Evolutionary conservation across 2,797 vertebrate species (phyloP), one percentile per base, ranked within the genome.

Genomic region (Thunnus albacares): DNA sequence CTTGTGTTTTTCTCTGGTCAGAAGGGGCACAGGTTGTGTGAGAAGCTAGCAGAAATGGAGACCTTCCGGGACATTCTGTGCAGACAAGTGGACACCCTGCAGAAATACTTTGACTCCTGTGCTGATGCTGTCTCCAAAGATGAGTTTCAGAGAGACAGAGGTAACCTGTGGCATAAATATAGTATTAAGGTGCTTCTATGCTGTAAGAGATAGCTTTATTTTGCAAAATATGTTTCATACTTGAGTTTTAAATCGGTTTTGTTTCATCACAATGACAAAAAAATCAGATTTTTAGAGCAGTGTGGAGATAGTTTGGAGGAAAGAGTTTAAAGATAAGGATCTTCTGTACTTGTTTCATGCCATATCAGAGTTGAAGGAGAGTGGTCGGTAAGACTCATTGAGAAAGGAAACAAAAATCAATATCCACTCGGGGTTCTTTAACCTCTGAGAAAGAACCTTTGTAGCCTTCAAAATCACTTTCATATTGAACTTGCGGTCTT

Each of bases 11-110:
- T 83, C 26, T 52, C 2, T 90, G 53, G 90, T 58, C 94, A 99
- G 98, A 99, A 99, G 94, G 98, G 97, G 58, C 96, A 98, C 93
- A 97, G 97, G 91, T 95, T 99, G 84, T 96, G 96, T 15, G 98
- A 99, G 91, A 99, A 99, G 89, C 93, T 99, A 87, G 97, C 98
- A 55, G 98, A 99, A 95, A 99, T 99, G 98, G 98, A 99, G 94
- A 99, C 98, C 5, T 99, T 99, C 89, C 95, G 98, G 86, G 98
- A 99, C 86, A 99, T 99, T 91, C 93, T 99, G 47, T 99, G 98
- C 91, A 96, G 97, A 95, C 98, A 99, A 89, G 97, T 99, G 75
- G 98, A 99, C 94, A 99, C 97, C 18, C 94, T 99, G 45, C 98
- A 99, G 92, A 98, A 97, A 87, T 99, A 96, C 90, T 99, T 99